Base-by-base conservation (phyloP, 2,888 invertebrate genomes). In the Drosophila prostipennis region DNA sequence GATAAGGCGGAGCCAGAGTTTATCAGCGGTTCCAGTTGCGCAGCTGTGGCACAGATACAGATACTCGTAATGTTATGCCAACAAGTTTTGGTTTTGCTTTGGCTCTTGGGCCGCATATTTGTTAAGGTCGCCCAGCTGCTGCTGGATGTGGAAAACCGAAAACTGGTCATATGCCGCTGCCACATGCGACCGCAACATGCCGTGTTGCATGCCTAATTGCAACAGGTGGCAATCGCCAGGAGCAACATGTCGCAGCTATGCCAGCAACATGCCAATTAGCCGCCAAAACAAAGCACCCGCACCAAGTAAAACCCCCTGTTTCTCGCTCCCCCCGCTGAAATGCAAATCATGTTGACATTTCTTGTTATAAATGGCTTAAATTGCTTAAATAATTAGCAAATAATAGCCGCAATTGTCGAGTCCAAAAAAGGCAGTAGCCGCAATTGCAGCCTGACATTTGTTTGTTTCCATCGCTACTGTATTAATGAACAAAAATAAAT, bases 201-300 rank as follows among this genome's bases (percentile, higher is more conserved):
- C 89, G 86, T 89, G 89, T 86, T 84, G 89, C 83, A 85, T 89
- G 86, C 89, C 88, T 84, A 85, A 89, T 89, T 89, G 89, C 85
- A 85, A 86, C 85, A 86, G 85, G 85, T 89, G 89, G 19, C 19
- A 19, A 19, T 19, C 19, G 85, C 89, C 5, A 26, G 26, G 26
- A 26, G 59, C 42, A 61, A 73, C 64, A 82, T 48, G 65, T 65
- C 86, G 83, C 74, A 78, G 83, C 79, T 77, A 65, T 64, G 45
- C 68, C 70, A 68, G 58, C 71, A 68, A 71, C 71, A 71, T 63
- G 83, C 78, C 86, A 86, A 80, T 83, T 86, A 83, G 87, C 78
- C 69, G 72, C 64, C 78, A 73, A 78, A 80, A 79, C 85, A 70
- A 57, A 71, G 45, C 69, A 26, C 46, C 46, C 61, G 36, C 61